Conservation (phyloP, 2,797 vertebrate genomes). For the Alcedo atthis region DNA sequence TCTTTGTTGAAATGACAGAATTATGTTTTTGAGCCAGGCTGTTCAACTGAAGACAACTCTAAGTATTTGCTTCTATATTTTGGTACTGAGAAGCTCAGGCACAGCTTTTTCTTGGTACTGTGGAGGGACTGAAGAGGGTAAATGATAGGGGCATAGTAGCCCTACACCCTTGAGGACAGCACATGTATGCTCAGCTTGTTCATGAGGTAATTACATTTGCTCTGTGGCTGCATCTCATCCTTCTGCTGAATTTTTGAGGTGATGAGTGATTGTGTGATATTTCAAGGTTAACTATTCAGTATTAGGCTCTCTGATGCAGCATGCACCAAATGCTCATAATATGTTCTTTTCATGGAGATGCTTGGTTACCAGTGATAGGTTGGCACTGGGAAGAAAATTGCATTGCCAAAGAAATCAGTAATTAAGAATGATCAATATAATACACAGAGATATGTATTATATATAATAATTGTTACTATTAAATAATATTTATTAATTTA, state of each 20-base stretch:
- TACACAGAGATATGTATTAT: not conserved
- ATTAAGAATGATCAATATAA: not conserved
- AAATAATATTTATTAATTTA: too few relatives aligned
- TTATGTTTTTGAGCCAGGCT: not conserved
- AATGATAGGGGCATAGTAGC: not conserved
- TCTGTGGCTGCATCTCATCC: not conserved
- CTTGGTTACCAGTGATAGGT: not conserved
- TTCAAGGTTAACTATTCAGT: not conserved
- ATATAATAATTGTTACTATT: too few relatives aligned
- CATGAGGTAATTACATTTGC: not conserved
- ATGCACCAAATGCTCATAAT: rapidly evolving
- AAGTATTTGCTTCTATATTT: not conserved
- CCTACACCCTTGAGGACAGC: not conserved
- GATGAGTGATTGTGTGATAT: not conserved
- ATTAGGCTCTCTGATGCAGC: not conserved
- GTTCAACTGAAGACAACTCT: not conserved
- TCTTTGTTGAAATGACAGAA: not conserved
- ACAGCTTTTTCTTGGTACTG: not conserved
- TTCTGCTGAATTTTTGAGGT: not conserved
- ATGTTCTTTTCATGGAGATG: rapidly evolving
- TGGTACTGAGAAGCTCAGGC: not conserved
- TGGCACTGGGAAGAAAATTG: not conserved
- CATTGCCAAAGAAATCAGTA: not conserved
- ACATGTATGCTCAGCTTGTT: rapidly evolving
- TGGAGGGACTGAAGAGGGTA: not conserved